A percentile compares a stretch with the other conserved stretches of the same genome.
These are phyloP conservation scores for Pseudocheirus occidentalis DNA, from an alignment of 2,797 vertebrate genomes.

Conservation along the genomic window DNA sequence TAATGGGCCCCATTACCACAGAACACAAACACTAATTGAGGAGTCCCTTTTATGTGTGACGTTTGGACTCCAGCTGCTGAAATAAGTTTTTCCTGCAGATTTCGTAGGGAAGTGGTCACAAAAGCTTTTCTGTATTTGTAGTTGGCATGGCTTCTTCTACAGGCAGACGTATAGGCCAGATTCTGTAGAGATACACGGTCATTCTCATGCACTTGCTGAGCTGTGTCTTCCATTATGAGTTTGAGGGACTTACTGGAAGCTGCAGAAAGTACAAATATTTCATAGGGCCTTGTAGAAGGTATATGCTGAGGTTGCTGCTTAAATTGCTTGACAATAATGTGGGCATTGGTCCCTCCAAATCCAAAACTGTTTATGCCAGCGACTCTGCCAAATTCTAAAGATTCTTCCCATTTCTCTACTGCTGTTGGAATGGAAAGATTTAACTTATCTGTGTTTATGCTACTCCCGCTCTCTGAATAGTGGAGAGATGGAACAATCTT, in stretches of 20 bases:
- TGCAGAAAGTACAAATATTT: slow-evolving; percentile 88
- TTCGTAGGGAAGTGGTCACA: slow-evolving; percentile 83
- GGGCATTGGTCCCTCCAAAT: slow-evolving; percentile 93
- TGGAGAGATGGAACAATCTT: slow-evolving; percentile 90
- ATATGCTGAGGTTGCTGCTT: slow-evolving; percentile 68
- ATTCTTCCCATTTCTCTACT: slow-evolving; percentile 83
- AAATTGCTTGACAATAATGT: slow-evolving; percentile 87
- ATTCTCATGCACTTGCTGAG: slow-evolving; percentile 80
- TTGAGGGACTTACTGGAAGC: slow-evolving; percentile 85
- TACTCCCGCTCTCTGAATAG: slow-evolving; percentile 84
- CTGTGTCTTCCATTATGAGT: slow-evolving; percentile 82
- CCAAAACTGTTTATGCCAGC: slow-evolving; percentile 94
- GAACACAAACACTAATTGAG: slow-evolving; percentile 90
- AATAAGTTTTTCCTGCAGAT: slow-evolving; percentile 85
- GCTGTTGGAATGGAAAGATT: background rate
- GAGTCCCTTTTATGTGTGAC: slow-evolving; percentile 67
- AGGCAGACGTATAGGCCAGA: slow-evolving; percentile 90
- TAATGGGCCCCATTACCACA: slow-evolving; percentile 89
- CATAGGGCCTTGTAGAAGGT: slow-evolving; percentile 72
- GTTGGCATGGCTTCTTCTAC: slow-evolving; percentile 89
- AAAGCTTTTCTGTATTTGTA: slow-evolving; percentile 89
- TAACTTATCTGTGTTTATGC: background rate
- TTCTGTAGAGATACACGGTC: slow-evolving; percentile 81
- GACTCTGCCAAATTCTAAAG: slow-evolving; percentile 80
- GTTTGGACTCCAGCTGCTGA: slow-evolving; percentile 67